phyloP scores from a whole-genome alignment of 2,888 invertebrate species.

The Tethea ocularis region DNA sequence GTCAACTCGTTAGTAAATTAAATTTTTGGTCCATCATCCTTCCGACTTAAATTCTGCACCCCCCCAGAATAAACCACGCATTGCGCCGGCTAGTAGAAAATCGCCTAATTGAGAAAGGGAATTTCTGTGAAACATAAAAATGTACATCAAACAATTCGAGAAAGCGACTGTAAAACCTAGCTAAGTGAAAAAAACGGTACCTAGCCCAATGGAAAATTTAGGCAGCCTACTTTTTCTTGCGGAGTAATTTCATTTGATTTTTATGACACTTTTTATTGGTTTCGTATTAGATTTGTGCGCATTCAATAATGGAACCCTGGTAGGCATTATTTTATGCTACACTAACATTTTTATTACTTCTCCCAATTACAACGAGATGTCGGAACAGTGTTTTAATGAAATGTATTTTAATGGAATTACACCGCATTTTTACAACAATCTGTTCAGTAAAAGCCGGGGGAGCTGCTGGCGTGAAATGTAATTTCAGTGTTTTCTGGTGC shows the following conservation, averaged over 20 bases:
- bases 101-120: not conserved
- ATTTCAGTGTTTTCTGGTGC: not conserved
- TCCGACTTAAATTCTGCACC: too few species aligned
- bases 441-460: not conserved
- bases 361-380: conserved; percentile 32
- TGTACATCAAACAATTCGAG: not conserved
- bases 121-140: not conserved
- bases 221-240: conserved; percentile 31
- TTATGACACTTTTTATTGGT: conserved; percentile 64
- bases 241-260: conserved; percentile 59
- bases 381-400: conserved; percentile 16
- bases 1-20: too few species aligned
- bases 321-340: conserved; percentile 52
- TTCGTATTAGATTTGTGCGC: conserved; percentile 49
- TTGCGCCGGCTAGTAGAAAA: too few species aligned
- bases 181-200: not conserved
- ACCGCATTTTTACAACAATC: not conserved
- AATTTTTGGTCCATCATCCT: too few species aligned
- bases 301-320: conserved; percentile 57
- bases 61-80: too few species aligned
- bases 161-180: not conserved
- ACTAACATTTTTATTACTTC: conserved; percentile 44
- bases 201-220: conserved; percentile 20
- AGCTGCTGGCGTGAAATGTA: not conserved
- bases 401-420: conserved; percentile 11